Evolutionary conservation across 2,888 invertebrate species (phyloP).

Genomic region (Perizoma affinitatum): DNA sequence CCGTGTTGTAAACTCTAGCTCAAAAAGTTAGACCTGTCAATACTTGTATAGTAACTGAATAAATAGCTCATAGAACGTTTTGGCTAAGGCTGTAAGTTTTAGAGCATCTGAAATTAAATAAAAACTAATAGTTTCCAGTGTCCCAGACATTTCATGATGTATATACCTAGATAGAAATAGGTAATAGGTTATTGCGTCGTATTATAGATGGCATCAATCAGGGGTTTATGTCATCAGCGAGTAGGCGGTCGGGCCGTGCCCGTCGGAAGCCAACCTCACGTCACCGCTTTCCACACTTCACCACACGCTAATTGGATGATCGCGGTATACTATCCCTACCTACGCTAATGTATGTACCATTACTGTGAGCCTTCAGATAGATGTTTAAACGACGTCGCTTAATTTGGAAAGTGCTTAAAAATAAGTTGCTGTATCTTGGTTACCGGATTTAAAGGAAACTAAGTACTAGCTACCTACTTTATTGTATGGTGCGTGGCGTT

Average conservation of each 20-base stretch:
- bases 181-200: slow-evolving; percentile 46
- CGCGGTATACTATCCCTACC: slow-evolving; percentile 40
- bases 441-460: too few relatives aligned
- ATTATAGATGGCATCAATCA: slow-evolving; percentile 51
- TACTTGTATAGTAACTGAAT: too few relatives aligned
- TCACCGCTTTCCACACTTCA: slow-evolving; percentile 40
- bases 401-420: too few relatives aligned
- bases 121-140: neutral
- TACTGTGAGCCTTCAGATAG: slow-evolving; percentile 21
- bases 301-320: slow-evolving; percentile 53
- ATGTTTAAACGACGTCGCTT: too few relatives aligned
- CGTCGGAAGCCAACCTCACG: slow-evolving; percentile 39
- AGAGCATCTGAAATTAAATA: neutral
- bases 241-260: slow-evolving; percentile 29
- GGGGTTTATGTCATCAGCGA: slow-evolving; percentile 42
- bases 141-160: neutral
- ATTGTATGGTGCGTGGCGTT: too few relatives aligned
- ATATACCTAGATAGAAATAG: neutral
- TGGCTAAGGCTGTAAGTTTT: too few relatives aligned
- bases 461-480: too few relatives aligned
- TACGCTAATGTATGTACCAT: slow-evolving; percentile 35
- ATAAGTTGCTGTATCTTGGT: too few relatives aligned
- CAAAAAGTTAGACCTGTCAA: too few relatives aligned
- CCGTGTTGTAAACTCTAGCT: too few relatives aligned
- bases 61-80: too few relatives aligned